phyloP scores from a whole-genome alignment of 1,140 invertebrate species.

The Lordiphosa clarofinis region DNA sequence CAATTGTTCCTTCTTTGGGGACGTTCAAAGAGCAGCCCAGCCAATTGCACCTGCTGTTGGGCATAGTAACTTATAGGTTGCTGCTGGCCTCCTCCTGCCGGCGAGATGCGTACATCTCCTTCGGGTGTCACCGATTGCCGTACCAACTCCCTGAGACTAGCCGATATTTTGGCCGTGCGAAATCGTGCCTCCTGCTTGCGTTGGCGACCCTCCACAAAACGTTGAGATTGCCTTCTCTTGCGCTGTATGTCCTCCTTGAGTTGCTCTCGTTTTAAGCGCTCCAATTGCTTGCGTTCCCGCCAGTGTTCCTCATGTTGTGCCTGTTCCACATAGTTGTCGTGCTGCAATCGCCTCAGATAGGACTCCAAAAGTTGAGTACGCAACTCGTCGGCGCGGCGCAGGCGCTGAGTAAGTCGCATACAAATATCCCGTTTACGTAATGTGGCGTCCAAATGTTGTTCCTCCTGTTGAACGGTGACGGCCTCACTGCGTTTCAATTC shows the following conservation, averaged over 20 bases:
- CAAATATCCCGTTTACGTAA: conserved; percentile 67
- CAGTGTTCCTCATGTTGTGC: conserved; percentile 76
- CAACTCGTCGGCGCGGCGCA: conserved; percentile 65
- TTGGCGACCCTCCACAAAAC: conserved; percentile 62
- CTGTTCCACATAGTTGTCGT: conserved; percentile 73
- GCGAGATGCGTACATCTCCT: conserved; percentile 12
- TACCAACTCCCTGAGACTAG: conserved; percentile 72
- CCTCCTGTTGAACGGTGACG: conserved; percentile 63
- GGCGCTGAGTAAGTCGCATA: conserved; percentile 53
- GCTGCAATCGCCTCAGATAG: conserved; percentile 64
- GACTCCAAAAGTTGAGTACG: conserved; percentile 55
- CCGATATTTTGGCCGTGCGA: conserved; percentile 72
- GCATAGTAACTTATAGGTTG: conserved; percentile 29
- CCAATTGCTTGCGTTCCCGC: conserved; percentile 59
- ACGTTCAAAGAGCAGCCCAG: conserved; percentile 48
- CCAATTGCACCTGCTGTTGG: conserved; percentile 51
- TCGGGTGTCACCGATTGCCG: conserved; percentile 72
- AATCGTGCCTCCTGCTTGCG: conserved; percentile 55
- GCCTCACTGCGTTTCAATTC: conserved; percentile 65
- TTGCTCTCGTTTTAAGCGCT: conserved; percentile 54
- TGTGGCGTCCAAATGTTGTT: conserved; percentile 63
- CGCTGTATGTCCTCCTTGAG: conserved; percentile 60
- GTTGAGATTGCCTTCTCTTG: conserved; percentile 57
- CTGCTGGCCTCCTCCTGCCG: conserved; percentile 18
- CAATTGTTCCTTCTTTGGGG: conserved; percentile 2